Evolutionary conservation across 2,113 vertebrate species (phyloP).

Genomic region (Alethe diademata): DNA sequence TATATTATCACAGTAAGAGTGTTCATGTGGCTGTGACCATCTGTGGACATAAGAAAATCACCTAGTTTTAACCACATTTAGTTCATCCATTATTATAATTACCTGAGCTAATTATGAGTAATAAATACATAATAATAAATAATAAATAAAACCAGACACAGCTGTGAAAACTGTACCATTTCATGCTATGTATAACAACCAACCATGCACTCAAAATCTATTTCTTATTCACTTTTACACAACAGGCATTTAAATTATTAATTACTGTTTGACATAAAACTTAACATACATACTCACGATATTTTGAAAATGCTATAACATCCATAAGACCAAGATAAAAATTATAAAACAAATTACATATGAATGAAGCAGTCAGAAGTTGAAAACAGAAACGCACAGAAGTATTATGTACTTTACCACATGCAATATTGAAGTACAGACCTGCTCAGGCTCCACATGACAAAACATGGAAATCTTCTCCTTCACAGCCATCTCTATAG

Average conservation of each 20-base stretch:
- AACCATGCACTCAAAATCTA: not conserved
- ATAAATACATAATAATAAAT: not conserved
- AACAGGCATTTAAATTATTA: not conserved
- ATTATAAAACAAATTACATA: not conserved
- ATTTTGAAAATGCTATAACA: not conserved
- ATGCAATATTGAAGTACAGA: conserved; percentile 26
- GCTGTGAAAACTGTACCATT: not conserved
- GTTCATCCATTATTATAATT: not conserved
- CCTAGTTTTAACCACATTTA: not conserved
- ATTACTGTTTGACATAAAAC: not conserved
- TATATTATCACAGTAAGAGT: not conserved
- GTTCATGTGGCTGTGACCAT: not conserved
- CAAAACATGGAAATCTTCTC: conserved; percentile 86
- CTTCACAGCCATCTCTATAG: conserved; percentile 81
- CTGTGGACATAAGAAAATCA: not conserved
- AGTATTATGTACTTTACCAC: not conserved
- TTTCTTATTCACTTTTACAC: not conserved
- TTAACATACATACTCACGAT: not conserved
- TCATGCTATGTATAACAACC: not conserved
- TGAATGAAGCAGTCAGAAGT: not conserved
- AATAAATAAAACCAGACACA: not conserved
- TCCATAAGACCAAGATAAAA: not conserved
- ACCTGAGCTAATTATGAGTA: not conserved
- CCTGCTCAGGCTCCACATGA: conserved; percentile 82
- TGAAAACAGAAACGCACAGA: not conserved